Evolutionary conservation across 2,888 invertebrate species (phyloP), one percentile per base, ranked within the genome.

Genomic region (Adelognathus sp.): DNA sequence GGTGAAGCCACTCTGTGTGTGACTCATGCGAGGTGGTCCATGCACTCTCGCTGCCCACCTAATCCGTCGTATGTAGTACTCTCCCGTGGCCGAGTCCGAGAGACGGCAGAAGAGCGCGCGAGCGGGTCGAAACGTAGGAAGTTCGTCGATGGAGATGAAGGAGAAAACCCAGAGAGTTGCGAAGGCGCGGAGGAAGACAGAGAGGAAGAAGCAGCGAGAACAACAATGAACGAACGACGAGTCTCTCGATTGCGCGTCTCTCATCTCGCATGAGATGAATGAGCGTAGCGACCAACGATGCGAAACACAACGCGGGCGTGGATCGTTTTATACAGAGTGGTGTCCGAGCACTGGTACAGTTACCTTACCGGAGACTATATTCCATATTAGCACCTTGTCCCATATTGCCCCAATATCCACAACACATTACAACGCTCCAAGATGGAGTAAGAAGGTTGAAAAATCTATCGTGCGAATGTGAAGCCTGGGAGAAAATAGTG

Each of bases 241-340:
- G 84, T 86, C 39, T 60, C 71, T 52, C 61, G 61, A 61, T 64
- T 44, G 54, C 66, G 50, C 64, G 64, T 66, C 64, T 72, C 46
- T 39, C 76, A 69, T 69, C 75, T 69, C 54, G 69, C 58, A 33
- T 56, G 63, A 63, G 76, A 76, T 70, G 54, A 58, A 76, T 56
- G 88, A 88, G 82, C 86, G 85, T 86, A 88, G 85, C 87, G 87
- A 86, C 86, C 85, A 82, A 84, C 84, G 86, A 14, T 6, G 9
- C 33, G 27, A 86, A 85, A 87, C 84, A 89, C 88, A 89, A 89
- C 87, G 87, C 87, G 86, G 87, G 89, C 89, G 89, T 88, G 88
- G 88, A 88, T 86, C 87, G 44, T 63, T 33, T n/a, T n/a, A n/a
- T n/a, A n/a, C n/a, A n/a, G n/a, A n/a, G n/a, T n/a, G n/a, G n/a